Base-by-base conservation (phyloP, 2,888 invertebrate species). In the Agapetus fuscipes region DNA sequence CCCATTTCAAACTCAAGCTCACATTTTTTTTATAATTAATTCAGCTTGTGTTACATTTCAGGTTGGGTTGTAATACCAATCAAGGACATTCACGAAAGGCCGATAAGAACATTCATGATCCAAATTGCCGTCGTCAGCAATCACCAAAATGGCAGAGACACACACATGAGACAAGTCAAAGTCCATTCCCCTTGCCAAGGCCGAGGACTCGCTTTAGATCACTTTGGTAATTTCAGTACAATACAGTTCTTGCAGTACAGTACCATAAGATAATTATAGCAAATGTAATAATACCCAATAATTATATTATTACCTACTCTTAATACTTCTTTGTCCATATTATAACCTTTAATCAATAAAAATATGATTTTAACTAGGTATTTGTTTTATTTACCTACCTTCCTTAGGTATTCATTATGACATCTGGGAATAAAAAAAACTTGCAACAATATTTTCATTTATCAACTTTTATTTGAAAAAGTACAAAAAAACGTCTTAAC, bases 91-190 rank as follows among this genome's bases (percentile, higher is more conserved):
- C 77, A 82, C 50, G 86, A 89, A 26, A 78, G 83, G 50, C 88
- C 91, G 2, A 85, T 96, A 32, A 75, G 95, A 52, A 93, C 96
- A 11, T 97, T 93, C 57, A 94, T 94, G 86, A 80, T 96, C 37
- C 95, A 96, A 64, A 86, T 96, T 51, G 94, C 94, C 12, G 90
- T 96, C 1, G 78, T 96, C 30, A 91, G 93, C 51, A 99, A 99
- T 64, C 98, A 98, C 63, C 98, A 98, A 61, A 98, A 97, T 66
- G 98, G 98, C 3, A 68, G 98, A 46, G 98, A 98, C 57, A 97
- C 97, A 1, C 98, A 98, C 56, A 88, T 98, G 78, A 74, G 97
- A 37, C 94, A 94, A 62, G 94, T 97, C 43, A 90, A 94, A 64
- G 84, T 97, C 37, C 90, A 95, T 58, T 93, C 95, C 33, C 94